Base-by-base conservation (phyloP, 2,113 vertebrate species). In the Sylvia atricapilla region DNA sequence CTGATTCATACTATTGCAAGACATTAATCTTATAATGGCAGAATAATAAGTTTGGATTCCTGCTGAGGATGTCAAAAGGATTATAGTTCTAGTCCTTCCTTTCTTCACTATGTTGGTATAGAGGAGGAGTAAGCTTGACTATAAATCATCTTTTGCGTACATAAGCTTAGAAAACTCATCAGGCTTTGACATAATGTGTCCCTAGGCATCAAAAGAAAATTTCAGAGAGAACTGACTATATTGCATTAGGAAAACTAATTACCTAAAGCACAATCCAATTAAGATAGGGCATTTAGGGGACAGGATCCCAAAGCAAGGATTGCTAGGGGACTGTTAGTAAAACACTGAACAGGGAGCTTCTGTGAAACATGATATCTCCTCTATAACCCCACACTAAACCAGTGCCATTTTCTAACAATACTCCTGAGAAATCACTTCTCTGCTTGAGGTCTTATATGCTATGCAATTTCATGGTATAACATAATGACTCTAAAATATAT, bases 211-310 rank as follows among this genome's bases (percentile, higher is more conserved):
- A 50, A 67, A 79, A 90, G 59, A 94, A 92, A 84, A 91, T 47
- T 88, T 96, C 79, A 72, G 87, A 80, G 37, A 84, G 47, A 47
- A 60, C 86, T 72, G 39, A 53, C 47, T 92, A 16, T 78, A 93
- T 68, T 94, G 79, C 84, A 72, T 90, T 93, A 93, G 59, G 41
- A 96, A 93, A 96, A 88, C 90, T 96, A 97, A 96, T 97, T 96
- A 97, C 69, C 58, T 91, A 56, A 93, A 90, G 82, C 73, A 90
- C 72, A 91, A 88, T 90, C 96, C 94, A 93, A 97, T 96, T 96
- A 96, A 87, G 43, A 55, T 4, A 92, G 70, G 87, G n/a, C 75
- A 94, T 88, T 93, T 69, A 90, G 75, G 90, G 58, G 72, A 86
- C 76, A 91, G 82, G 64, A 89, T 87, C 69, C 77, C 81, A 93